Percentiles rank a stretch among this genome's conserved stretches.
These are phyloP conservation scores for Fragum fragum DNA, from an alignment of 2,888 invertebrate genomes.

Conservation along the genomic window DNA sequence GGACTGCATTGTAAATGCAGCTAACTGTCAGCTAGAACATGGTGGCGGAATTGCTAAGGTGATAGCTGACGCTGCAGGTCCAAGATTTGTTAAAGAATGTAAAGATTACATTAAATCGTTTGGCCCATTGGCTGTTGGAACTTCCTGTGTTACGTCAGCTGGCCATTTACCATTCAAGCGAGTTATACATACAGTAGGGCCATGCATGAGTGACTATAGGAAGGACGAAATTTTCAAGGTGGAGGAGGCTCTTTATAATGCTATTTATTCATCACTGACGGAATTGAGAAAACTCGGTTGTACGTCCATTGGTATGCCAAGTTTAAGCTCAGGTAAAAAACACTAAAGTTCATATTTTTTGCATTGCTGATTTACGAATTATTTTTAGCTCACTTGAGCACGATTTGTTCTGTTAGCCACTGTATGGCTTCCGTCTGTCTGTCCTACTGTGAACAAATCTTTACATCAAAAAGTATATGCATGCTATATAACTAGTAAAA, in stretches of 20 bases:
- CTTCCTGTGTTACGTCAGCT: slow-evolving; percentile 49
- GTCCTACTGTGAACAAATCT: no score
- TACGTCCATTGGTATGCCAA: slow-evolving; percentile 55
- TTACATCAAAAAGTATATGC: no score
- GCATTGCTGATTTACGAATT: background rate
- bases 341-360: background rate
- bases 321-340: slow-evolving; percentile 60
- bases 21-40: slow-evolving; percentile 35
- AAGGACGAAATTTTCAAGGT: background rate
- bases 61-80: slow-evolving; percentile 48
- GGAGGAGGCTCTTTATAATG: slow-evolving; percentile 29
- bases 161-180: slow-evolving; percentile 52
- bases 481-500: no score
- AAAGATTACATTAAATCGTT: background rate
- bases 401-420: no score
- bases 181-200: slow-evolving; percentile 65
- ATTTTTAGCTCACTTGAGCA: no score
- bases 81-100: slow-evolving; percentile 27
- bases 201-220: slow-evolving; percentile 52
- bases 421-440: no score
- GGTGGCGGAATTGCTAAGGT: slow-evolving; percentile 40
- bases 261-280: slow-evolving; percentile 48
- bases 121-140: slow-evolving; percentile 28
- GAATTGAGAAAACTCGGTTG: slow-evolving; percentile 27
- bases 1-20: slow-evolving; percentile 57